Evolutionary conservation across 1,140 invertebrate genomes (phyloP).

Genomic region (Mamestra configurata): DNA sequence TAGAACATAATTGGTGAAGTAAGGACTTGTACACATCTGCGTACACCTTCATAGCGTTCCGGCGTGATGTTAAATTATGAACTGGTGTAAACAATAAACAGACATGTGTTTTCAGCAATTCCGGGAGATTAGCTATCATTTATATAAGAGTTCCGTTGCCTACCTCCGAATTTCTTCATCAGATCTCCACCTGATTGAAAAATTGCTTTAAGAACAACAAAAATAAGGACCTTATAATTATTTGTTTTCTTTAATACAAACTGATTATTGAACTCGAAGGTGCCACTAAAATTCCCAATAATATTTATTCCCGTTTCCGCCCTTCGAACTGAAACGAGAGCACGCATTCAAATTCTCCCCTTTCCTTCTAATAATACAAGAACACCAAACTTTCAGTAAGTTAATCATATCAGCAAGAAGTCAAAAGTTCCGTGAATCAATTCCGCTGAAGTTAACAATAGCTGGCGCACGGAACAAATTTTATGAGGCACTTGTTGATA

Average conservation of each 20-base stretch:
- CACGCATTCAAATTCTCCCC: not conserved
- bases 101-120: too few relatives aligned
- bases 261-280: not conserved
- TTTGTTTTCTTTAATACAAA: not conserved
- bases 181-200: too few relatives aligned
- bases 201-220: too few relatives aligned
- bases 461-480: conserved; percentile 42
- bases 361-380: conserved; percentile 2
- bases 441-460: conserved; percentile 52
- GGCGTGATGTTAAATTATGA: too few relatives aligned
- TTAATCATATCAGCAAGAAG: conserved; percentile 40
- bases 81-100: too few relatives aligned
- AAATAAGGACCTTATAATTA: not conserved
- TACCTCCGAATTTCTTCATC: too few relatives aligned
- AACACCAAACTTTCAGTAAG: conserved; percentile 9
- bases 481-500: conserved; percentile 59
- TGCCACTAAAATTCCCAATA: not conserved
- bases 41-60: too few relatives aligned
- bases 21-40: too few relatives aligned
- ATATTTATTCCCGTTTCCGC: not conserved
- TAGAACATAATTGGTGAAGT: too few relatives aligned
- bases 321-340: not conserved
- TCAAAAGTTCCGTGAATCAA: conserved; percentile 47
- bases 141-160: too few relatives aligned
- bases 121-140: too few relatives aligned